Evolutionary conservation across 2,113 vertebrate genomes (phyloP).

Genomic region (Heterocephalus glaber): DNA sequence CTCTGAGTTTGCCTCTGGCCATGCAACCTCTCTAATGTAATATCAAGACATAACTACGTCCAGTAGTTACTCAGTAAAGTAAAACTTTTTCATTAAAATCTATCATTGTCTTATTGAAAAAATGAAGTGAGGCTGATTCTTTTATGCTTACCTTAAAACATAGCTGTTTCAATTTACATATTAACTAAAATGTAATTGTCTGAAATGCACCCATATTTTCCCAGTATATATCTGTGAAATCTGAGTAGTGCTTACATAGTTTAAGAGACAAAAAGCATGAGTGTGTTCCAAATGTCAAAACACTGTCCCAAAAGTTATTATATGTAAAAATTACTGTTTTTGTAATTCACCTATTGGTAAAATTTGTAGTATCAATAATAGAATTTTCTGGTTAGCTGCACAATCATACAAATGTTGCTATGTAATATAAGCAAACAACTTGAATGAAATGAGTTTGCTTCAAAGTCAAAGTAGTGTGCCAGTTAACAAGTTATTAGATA

Average conservation of each 20-base stretch:
- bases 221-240: constrained; percentile 38
- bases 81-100: constrained; percentile 49
- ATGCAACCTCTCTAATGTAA: constrained; percentile 1
- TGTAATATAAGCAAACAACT: neutral
- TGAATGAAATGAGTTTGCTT: neutral
- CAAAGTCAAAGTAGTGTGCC: neutral
- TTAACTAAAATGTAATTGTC: constrained; percentile 1
- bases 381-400: neutral
- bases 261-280: neutral
- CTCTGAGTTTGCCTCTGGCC: constrained; percentile 6
- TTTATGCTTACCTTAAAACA: neutral
- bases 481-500: neutral
- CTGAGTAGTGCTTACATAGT: neutral
- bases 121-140: neutral
- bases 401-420: neutral
- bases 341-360: neutral
- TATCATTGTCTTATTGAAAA: neutral
- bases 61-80: constrained; percentile 27
- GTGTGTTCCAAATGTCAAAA: constrained; percentile 45
- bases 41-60: constrained; percentile 7
- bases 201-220: neutral
- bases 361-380: neutral
- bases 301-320: neutral
- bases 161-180: neutral
- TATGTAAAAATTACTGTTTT: neutral